A percentile compares a stretch with the other conserved stretches of the same genome.
phyloP scores from a whole-genome alignment of 2,113 vertebrate species.

The Atractosteus spatula region DNA sequence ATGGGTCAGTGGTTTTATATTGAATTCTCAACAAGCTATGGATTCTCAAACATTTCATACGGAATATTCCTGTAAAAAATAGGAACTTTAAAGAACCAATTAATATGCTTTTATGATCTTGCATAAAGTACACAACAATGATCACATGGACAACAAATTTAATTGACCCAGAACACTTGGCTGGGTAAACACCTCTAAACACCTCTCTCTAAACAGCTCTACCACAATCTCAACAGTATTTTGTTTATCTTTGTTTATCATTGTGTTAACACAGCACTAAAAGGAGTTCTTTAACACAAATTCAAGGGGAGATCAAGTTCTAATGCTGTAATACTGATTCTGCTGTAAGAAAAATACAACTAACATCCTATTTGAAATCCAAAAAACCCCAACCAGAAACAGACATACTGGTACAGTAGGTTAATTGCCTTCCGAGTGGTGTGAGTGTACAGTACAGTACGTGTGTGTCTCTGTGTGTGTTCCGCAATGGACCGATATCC shows the following conservation, averaged over 20 bases:
- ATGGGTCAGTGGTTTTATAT: slow-evolving; percentile 3
- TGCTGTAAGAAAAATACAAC: no score
- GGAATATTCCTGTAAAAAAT: background rate
- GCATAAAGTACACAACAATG: slow-evolving; percentile 1
- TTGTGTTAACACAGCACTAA: background rate
- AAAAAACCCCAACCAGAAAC: no score
- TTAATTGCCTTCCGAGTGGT: no score
- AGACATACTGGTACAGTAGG: no score
- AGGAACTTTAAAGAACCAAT: slow-evolving; percentile 1
- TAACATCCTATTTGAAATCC: no score
- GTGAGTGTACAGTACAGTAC: no score
- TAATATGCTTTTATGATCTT: background rate
- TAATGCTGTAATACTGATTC: no score
- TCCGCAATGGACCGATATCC: no score
- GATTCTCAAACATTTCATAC: slow-evolving; percentile 6
- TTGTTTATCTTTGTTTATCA: background rate
- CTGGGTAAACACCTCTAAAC: background rate
- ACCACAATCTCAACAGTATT: background rate
- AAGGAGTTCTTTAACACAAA: no score
- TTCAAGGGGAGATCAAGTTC: no score
- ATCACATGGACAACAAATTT: background rate
- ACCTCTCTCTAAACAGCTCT: background rate
- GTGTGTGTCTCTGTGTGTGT: no score
- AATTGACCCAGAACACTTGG: background rate
- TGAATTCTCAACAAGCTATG: background rate